These are phyloP conservation scores for Kryptopterus vitreolus DNA, from an alignment of 2,797 vertebrate species.

Conservation along the genomic window DNA sequence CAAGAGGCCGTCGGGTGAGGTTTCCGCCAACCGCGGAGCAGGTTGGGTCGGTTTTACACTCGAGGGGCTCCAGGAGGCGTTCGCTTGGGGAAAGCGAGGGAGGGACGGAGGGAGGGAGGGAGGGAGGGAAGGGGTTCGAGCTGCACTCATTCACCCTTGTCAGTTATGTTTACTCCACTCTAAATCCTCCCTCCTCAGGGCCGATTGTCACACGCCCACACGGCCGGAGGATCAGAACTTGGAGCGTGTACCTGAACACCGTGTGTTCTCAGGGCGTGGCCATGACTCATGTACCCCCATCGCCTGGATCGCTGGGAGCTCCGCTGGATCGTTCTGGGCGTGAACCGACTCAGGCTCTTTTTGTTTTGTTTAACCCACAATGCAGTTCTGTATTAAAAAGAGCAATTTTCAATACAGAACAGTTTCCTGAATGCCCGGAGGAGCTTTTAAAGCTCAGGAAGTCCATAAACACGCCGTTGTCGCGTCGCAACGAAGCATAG, in stretches of 20 bases:
- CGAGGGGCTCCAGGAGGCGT: conserved; percentile 33
- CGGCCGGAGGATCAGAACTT: conserved; percentile 52
- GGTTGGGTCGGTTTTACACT: conserved; percentile 64
- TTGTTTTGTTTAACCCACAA: neutral
- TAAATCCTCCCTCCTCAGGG: neutral
- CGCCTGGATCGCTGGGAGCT: neutral
- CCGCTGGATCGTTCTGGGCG: conserved; percentile 10
- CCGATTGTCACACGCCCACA: conserved; percentile 64
- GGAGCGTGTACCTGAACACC: conserved; percentile 51
- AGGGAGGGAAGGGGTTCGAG: conserved; percentile 46
- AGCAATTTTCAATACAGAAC: neutral
- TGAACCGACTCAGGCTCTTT: neutral
- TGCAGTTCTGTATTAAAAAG: neutral
- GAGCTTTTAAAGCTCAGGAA: conserved; percentile 10
- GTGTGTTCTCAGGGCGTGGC: conserved; percentile 61
- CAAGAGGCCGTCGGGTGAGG: conserved; percentile 30
- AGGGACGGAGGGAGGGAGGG: too few species aligned
- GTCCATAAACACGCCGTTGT: neutral
- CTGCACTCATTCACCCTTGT: conserved; percentile 51
- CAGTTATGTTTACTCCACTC: conserved; percentile 14
- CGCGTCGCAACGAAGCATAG: neutral
- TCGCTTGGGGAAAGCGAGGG: conserved; percentile 31
- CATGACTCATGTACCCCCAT: conserved; percentile 66
- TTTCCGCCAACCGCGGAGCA: conserved; percentile 52
- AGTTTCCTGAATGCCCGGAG: neutral